Evolutionary conservation across 2,888 invertebrate genomes (phyloP).

Genomic region (Troilus luridus): DNA sequence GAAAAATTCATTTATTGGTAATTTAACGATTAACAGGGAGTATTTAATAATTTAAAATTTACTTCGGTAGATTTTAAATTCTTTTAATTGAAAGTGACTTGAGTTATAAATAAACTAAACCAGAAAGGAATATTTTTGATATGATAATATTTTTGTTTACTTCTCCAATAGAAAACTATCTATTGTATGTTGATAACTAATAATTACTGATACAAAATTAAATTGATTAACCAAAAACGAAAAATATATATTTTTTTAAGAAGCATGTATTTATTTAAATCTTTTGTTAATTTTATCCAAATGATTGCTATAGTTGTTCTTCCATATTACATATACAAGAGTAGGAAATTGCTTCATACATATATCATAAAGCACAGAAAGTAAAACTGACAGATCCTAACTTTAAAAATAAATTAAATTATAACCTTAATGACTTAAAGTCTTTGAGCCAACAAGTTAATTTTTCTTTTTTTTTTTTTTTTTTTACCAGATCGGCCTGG

Average conservation of each 20-base stretch:
- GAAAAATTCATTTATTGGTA: neutral
- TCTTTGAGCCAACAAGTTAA: neutral
- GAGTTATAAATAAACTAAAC: neutral
- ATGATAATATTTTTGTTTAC: neutral
- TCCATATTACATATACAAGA: neutral
- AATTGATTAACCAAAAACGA: neutral
- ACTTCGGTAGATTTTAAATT: neutral
- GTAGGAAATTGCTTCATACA: neutral
- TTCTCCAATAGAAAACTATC: neutral
- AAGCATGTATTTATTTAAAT: neutral
- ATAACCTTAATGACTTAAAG: neutral
- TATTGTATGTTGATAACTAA: neutral
- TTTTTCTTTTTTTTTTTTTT: too few species aligned
- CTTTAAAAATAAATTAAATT: neutral
- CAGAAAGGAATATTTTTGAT: neutral
- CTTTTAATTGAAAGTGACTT: neutral
- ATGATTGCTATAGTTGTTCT: neutral
- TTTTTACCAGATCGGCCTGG: too few species aligned
- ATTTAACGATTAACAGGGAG: neutral
- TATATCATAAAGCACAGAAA: neutral
- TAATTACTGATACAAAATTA: neutral
- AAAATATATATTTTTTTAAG: neutral
- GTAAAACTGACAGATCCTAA: slow-evolving; percentile 9
- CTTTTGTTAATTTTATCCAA: neutral
- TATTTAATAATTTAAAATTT: neutral